These are phyloP conservation scores for Peromyscus maniculatus DNA, from an alignment of 2,113 vertebrate genomes.

Conservation along the genomic window DNA sequence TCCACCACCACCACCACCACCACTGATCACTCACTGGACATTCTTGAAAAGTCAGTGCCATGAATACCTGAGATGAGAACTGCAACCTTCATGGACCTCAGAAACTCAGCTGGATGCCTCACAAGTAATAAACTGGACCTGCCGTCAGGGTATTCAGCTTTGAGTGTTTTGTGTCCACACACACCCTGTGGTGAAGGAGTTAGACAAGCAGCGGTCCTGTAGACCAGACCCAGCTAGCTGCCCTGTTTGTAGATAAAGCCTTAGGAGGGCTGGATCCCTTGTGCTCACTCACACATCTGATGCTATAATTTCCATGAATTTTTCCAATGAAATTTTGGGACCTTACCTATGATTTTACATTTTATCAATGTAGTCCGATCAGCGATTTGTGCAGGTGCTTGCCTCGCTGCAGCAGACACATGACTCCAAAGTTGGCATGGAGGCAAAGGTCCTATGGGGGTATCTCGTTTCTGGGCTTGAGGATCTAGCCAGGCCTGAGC, in stretches of 20 bases:
- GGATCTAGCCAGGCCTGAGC: background rate
- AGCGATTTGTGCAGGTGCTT: accelerated
- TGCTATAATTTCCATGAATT: background rate
- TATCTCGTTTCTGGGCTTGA: accelerated
- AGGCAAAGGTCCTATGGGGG: accelerated
- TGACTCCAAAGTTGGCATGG: accelerated
- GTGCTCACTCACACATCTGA: background rate
- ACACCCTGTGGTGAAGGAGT: background rate
- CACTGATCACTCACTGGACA: accelerated
- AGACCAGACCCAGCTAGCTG: too few relatives aligned
- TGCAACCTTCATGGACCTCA: accelerated
- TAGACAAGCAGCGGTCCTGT: accelerated
- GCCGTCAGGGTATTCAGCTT: accelerated
- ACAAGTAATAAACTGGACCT: background rate
- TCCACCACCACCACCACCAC: accelerated
- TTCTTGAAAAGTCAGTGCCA: accelerated
- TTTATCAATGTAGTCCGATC: background rate
- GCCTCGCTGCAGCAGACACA: accelerated
- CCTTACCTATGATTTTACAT: accelerated
- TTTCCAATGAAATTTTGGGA: background rate
- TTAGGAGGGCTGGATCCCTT: background rate
- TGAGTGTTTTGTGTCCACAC: accelerated
- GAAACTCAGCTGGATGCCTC: background rate
- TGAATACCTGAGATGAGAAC: background rate
- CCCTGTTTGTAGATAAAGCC: background rate